Conservation (phyloP, 2,888 invertebrate species). For the Xylocampa areola region DNA sequence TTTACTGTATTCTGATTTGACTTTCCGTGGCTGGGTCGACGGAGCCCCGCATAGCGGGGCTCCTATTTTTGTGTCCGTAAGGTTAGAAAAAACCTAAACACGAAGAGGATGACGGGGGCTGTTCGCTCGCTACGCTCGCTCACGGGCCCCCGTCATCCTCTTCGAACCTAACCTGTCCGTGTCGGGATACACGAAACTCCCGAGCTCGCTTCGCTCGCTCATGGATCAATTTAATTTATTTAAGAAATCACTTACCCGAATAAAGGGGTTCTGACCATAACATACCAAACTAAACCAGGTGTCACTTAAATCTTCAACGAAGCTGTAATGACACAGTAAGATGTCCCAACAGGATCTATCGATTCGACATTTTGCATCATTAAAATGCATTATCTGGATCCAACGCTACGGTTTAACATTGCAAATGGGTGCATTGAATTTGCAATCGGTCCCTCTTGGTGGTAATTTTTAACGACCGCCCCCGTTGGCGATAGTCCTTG, state of each 20-base stretch:
- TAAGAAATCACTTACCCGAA: constrained; percentile 30
- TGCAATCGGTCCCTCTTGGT: constrained; percentile 79
- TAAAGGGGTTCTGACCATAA: constrained; percentile 51
- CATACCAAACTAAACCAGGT: constrained; percentile 71
- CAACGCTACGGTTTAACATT: constrained; percentile 85
- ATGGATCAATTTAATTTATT: constrained; percentile 4
- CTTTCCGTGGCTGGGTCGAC: too few species aligned
- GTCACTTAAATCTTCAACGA: constrained; percentile 75
- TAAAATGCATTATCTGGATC: constrained; percentile 90
- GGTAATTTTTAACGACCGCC: constrained; percentile 88
- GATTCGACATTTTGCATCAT: constrained; percentile 86
- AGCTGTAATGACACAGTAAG: constrained; percentile 72
- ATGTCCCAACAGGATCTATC: constrained; percentile 70
- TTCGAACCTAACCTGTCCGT: too few species aligned
- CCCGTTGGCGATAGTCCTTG: constrained; percentile 80
- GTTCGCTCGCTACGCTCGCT: too few species aligned
- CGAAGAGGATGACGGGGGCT: too few species aligned
- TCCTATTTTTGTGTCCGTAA: too few species aligned
- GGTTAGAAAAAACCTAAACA: too few species aligned
- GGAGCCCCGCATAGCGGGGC: too few species aligned
- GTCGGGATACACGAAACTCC: too few species aligned
- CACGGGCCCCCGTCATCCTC: too few species aligned
- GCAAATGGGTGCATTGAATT: constrained; percentile 84
- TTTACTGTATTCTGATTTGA: too few species aligned
- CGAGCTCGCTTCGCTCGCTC: too few species aligned